Conservation (phyloP, 2,113 vertebrate genomes). For the Burhinus bistriatus region DNA sequence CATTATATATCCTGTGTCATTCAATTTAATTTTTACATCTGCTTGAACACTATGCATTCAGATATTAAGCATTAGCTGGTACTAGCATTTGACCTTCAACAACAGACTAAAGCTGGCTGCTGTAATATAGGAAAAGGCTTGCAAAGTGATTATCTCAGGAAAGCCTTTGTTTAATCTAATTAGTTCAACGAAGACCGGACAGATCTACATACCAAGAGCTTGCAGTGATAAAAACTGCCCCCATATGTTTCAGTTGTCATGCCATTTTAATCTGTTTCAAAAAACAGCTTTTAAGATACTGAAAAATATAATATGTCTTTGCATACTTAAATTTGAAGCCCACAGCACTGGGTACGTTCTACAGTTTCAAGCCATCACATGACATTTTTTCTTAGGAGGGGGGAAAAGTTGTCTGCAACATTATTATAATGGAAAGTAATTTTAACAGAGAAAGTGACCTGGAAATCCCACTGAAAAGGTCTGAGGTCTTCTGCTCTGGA, state of each 20-base stretch:
- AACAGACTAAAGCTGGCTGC: constrained; percentile 54
- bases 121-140: constrained; percentile 69
- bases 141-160: constrained; percentile 80
- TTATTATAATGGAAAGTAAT: not conserved
- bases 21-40: not conserved
- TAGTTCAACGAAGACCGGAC: constrained; percentile 57
- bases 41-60: not conserved
- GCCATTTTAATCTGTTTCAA: not conserved
- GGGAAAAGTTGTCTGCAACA: not conserved
- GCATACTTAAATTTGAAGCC: not conserved
- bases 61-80: constrained; percentile 34
- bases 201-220: constrained; percentile 30
- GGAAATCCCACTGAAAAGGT: not conserved
- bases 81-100: constrained; percentile 78
- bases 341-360: not conserved
- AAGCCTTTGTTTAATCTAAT: constrained; percentile 82
- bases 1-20: not conserved
- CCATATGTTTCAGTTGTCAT: not conserved
- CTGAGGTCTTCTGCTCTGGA: not conserved
- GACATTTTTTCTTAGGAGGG: not conserved
- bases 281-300: not conserved
- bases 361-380: not conserved
- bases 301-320: not conserved
- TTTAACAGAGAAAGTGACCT: not conserved
- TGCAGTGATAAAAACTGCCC: not conserved